Base-by-base conservation (phyloP, 2,888 invertebrate genomes). In the Drosophila neonasuta region DNA sequence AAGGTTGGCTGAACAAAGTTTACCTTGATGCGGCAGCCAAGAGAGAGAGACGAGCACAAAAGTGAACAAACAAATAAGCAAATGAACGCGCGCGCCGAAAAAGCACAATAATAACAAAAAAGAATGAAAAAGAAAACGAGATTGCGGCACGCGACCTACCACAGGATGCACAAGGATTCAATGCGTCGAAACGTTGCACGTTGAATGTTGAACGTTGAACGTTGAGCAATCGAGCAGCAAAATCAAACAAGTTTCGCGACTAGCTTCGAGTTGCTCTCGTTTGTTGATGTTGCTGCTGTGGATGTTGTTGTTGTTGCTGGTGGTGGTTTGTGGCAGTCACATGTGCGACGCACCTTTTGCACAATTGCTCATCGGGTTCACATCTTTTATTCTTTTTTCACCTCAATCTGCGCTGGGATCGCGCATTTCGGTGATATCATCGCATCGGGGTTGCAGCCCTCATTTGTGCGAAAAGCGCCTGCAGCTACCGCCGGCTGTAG, bases 111-210 rank as follows among this genome's bases (percentile, higher is more conserved):
- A 79, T 20, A 51, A 36, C 24, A 34, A 24, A 6, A 10, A 52
- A 68, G 24, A 32, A 24, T 32, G 15, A 49, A 45, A 60, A 51
- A 50, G 45, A 50, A 30, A 44, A 36, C 74, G 85, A 55, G 86
- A 80, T 82, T 87, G 83, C 64, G 84, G 87, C 87, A 84, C 84
- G 87, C 86, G 86, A 86, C 86, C 83, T 84, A 87, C 87, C 84
- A 79, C 78, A 79, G 86, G 70, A 76, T 71, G 73, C 78, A 76
- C 24, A 59, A 59, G 32, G 62, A 67, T 55, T 55, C 69, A 57
- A 24, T 24, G 6, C 56, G 52, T 36, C 42, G 44, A 10, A 58
- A 11, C 30, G 54, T 54, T 44, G 44, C 20, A 44, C 68, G 46
- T 54, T 66, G 68, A 73, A 41, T 51, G 56, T 62, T 69, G 63